Base-by-base conservation (phyloP, 2,888 invertebrate genomes). In the Sinelater perroti region DNA sequence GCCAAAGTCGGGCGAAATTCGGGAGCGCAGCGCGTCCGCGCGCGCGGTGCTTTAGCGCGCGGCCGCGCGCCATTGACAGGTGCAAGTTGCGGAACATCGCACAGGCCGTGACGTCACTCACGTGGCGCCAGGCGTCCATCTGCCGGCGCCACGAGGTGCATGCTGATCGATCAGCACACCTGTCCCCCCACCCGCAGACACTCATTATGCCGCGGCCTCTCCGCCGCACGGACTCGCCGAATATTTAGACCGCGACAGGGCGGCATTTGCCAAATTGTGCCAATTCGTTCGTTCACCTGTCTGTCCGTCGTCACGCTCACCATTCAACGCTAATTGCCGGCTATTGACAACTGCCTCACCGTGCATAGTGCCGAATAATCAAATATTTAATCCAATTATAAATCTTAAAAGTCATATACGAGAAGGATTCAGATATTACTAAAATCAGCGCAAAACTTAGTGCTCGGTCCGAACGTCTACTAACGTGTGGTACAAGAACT, bases 91-190 rank as follows among this genome's bases (percentile, higher is more conserved):
- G 63, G 61, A 66, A 63, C 65, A 66, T 63, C 64, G 62, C 56
- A 58, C 61, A 57, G 62, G 47, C 51, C 60, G 60, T 68, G 68
- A 68, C 61, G 61, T 61, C 61, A 61, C 45, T 55, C 24, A 56
- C 30, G 56, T 58, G 58, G 58, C 58, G 58, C 58, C 58, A 58
- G 58, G 58, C 58, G 58, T 58, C 58, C 58, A 40, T 40, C 40
- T 40, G 40, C 40, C 40, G 40, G 40, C 40, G 40, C 40, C 40
- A 40, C 40, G 40, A 40, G 40, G 40, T 40, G 70, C 71, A 69
- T 70, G 65, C 67, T 72, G 73, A 75, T 75, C 76, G 76, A 76
- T 75, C 72, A 70, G 67, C 71, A 70, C 72, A 72, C 75, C 72
- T 70, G 71, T 72, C 67, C 66, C 70, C 73, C 72, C 74, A 74